phyloP scores from a whole-genome alignment of 2,797 vertebrate genomes.

The Coracias cyanogaster region DNA sequence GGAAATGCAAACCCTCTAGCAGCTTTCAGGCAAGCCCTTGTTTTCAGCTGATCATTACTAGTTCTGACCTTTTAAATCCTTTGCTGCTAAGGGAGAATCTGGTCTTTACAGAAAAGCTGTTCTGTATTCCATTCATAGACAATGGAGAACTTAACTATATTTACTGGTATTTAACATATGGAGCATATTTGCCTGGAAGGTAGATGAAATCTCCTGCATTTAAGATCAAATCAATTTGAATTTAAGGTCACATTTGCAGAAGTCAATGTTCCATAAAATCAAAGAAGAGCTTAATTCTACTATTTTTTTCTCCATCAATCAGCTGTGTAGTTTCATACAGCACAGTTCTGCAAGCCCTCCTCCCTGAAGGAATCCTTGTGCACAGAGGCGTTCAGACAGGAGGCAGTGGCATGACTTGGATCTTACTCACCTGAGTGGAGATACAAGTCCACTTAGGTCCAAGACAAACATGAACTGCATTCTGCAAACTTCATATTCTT shows the following conservation, averaged over 20 bases:
- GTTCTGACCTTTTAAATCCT: constrained; percentile 71
- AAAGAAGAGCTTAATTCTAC: constrained; percentile 59
- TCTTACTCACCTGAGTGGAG: neutral
- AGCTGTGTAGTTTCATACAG: neutral
- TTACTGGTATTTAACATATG: constrained; percentile 72
- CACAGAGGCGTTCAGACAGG: too few species aligned
- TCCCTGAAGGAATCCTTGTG: neutral
- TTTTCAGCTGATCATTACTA: constrained; percentile 67
- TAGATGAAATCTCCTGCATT: constrained; percentile 65
- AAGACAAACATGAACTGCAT: neutral
- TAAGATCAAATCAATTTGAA: constrained; percentile 73
- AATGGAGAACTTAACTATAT: constrained; percentile 63
- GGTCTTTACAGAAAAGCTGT: constrained; percentile 64
- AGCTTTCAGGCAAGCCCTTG: constrained; percentile 36
- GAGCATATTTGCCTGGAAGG: constrained; percentile 70
- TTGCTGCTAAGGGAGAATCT: constrained; percentile 67
- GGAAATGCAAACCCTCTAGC: constrained; percentile 4
- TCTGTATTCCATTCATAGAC: constrained; percentile 58
- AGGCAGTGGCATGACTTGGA: neutral
- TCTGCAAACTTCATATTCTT: neutral
- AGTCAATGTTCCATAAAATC: constrained; percentile 58
- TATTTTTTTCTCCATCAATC: constrained; percentile 8
- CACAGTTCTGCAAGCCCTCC: neutral
- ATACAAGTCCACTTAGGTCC: neutral
- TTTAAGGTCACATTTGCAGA: constrained; percentile 71